Base-by-base conservation (phyloP, 2,797 vertebrate genomes). In the Selene dorsalis region DNA sequence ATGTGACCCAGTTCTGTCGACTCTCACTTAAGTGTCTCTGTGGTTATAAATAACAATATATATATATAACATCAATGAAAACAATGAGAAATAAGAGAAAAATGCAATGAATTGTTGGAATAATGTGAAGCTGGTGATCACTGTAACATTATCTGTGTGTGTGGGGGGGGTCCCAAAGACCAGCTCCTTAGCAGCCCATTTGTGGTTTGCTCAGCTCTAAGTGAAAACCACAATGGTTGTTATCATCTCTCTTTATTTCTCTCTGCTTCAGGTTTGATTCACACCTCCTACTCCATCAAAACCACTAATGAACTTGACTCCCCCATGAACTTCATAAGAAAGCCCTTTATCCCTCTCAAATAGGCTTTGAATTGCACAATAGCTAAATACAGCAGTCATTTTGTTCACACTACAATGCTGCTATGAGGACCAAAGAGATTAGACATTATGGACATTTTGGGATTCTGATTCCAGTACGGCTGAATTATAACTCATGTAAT, bases 291-390 rank as follows among this genome's bases (percentile, higher is more conserved):
- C 80, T 81, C 79, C 35, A 80, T 88, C 76, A 73, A 79, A 85
- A 83, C 69, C 79, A 53, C 85, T 70, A 87, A 92, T 90, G 83
- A 88, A 90, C 89, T 77, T 74, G 69, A 81, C 84, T 91, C 85
- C 85, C 80, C 24, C 66, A 30, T 87, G 75, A 89, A 86, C 82
- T 80, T 87, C 41, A 66, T 38, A 79, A 82, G 77, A 85, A 90
- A 87, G 65, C 62, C 61, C 73, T 81, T 86, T 77, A 88, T 87
- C 79, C 83, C 63, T 73, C 84, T 87, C 53, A 86, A 90, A 91
- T 69, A 80, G 67, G 79, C 85, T 89, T 88, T 68, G 52, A 85
- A 75, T 43, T 59, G 22, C 58, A 82, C 82, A 89, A 78, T 84
- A 81, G 77, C 82, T 77, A 69, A 76, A 64, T 79, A 48, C 18